Percentiles rank a stretch among this genome's conserved stretches.
Conservation (phyloP, 2,888 invertebrate genomes). For the Neria commutata region DNA sequence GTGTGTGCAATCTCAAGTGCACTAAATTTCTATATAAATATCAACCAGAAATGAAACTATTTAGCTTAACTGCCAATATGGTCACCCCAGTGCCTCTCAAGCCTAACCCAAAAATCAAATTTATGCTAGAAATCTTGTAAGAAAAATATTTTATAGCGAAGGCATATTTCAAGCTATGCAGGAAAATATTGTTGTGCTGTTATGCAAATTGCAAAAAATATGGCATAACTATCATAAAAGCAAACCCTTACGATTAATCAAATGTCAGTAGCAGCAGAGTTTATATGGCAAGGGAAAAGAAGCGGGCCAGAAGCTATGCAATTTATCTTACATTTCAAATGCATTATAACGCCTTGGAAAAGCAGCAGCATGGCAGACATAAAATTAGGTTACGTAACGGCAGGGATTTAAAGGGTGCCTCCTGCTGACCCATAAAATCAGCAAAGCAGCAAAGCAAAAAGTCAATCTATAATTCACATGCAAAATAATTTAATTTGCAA, state of each 20-base stretch:
- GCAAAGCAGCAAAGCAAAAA: conserved; percentile 1
- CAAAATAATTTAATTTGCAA: conserved; percentile 36
- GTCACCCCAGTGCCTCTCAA: no score
- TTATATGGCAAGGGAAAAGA: conserved; percentile 10
- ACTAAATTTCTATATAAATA: no score
- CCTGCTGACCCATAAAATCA: not conserved
- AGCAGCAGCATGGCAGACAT: not conserved
- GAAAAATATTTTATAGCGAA: no score
- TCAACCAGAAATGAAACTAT: no score
- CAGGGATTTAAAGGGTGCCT: not conserved
- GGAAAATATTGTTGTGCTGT: no score
- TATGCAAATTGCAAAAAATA: not conserved
- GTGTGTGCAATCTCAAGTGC: no score
- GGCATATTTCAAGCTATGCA: no score
- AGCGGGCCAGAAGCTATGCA: conserved; percentile 10
- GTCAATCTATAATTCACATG: conserved; percentile 31
- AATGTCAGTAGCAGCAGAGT: conserved; percentile 29
- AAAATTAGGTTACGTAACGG: not conserved
- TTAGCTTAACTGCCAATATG: no score
- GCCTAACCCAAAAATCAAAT: no score
- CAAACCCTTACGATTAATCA: conserved; percentile 36
- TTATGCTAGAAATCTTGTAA: not conserved
- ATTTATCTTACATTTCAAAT: conserved; percentile 25
- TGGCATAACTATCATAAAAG: not conserved
- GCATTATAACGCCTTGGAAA: conserved; percentile 15